Evolutionary conservation across 2,797 vertebrate species (phyloP), one percentile per base, ranked within the genome.

Genomic region (Tokudaia tokunoshimensis): DNA sequence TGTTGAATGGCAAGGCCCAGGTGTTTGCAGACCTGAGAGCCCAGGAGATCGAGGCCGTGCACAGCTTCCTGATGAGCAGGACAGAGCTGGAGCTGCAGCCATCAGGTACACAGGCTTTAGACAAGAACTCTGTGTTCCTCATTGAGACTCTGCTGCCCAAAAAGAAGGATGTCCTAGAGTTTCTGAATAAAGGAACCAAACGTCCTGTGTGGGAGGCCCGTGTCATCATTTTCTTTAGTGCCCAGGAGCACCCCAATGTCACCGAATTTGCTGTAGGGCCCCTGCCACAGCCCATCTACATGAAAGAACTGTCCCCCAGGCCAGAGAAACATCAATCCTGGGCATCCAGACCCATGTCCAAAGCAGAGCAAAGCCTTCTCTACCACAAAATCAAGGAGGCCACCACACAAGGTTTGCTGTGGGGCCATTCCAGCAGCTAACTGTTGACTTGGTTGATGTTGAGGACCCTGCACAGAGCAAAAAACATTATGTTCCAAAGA

Each of bases 1-100:
- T 41, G 41, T 41, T 41, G 63, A 52, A 55, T 6, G 7, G 47
- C 31, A 67, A 72, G 34, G 84, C 84, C 34, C 84, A 52, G 47
- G 65, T 86, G 84, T 86, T 57, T 3, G 10, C 61, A 50, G 83
- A 85, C 44, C 83, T 65, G 95, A 99, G 98, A 0, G 89, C 98
- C 0, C 92, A 41, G 0, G 99, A 99, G 98, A 98, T 99, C 1
- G 9, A 83, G 37, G 57, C 52, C 3, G 29, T 87, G 50, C 65
- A 72, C 2, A 15, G 13, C 44, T 87, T 87, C 65, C 84, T 87
- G 65, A 37, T 87, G 84, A 37, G 13, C 65, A 87, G 47, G 34
- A 5, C 2, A 0, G 84, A 72, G 67, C 85, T 87, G 50, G 22
- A 19, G 20, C 50, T 55, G 50, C 67, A 74, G 65, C 67, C 67